These are phyloP conservation scores for Panthera leo DNA, from an alignment of 2,113 vertebrate species.

Conservation along the genomic window DNA sequence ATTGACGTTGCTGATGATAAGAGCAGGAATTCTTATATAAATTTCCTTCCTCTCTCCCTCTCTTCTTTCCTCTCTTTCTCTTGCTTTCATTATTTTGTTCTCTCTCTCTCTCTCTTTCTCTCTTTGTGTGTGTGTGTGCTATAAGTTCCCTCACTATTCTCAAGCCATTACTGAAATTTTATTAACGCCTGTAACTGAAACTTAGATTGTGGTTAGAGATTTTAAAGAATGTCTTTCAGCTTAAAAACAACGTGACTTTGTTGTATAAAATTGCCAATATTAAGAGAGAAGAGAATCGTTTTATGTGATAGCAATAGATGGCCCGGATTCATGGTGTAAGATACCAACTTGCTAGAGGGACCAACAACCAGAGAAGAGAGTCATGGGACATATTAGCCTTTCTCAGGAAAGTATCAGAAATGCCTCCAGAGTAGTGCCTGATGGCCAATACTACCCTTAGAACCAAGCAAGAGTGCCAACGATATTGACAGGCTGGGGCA, in stretches of 20 bases:
- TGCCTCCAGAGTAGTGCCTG: too few relatives aligned
- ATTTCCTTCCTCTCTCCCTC: neutral
- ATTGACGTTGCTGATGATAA: neutral
- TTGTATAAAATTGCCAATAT: neutral
- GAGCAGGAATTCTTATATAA: neutral
- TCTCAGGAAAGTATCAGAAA: neutral
- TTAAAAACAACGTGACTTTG: neutral
- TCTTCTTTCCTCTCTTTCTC: too few relatives aligned
- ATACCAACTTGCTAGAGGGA: neutral
- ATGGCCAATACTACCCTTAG: neutral
- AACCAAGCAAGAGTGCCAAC: neutral
- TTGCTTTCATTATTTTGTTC: too few relatives aligned
- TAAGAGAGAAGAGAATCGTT: slow-evolving; percentile 5
- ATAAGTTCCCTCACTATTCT: neutral
- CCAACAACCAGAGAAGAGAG: neutral
- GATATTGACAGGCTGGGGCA: too few relatives aligned
- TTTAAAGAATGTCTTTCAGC: slow-evolving; percentile 2
- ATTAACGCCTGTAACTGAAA: neutral
- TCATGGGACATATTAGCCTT: neutral
- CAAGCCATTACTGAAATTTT: neutral
- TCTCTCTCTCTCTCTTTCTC: neutral
- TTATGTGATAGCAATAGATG: neutral
- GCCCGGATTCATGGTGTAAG: neutral
- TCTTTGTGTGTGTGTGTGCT: neutral
- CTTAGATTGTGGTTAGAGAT: neutral